phyloP scores from a whole-genome alignment of 2,888 invertebrate species.

The Diaphora mendica region DNA sequence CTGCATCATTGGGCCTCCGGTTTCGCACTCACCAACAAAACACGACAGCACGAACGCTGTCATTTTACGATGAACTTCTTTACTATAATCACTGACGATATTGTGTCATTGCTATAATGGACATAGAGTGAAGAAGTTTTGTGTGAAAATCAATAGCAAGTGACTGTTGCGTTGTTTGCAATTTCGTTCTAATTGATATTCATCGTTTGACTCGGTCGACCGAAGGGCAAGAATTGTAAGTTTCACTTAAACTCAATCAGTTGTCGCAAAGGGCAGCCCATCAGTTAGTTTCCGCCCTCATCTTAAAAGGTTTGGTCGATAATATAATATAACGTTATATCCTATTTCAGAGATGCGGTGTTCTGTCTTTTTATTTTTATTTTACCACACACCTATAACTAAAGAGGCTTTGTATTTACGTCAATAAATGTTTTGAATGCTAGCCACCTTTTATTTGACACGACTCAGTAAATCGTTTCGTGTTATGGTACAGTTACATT shows the following conservation, averaged over 20 bases:
- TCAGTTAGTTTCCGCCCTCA: neutral
- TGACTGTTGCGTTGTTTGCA: neutral
- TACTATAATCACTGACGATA: no score
- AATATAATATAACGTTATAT: neutral
- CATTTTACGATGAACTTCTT: no score
- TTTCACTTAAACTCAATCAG: neutral
- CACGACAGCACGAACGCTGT: no score
- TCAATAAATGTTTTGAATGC: neutral
- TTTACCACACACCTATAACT: neutral
- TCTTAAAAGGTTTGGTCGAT: no score
- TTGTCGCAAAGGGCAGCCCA: neutral
- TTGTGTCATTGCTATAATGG: no score
- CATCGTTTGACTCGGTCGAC: neutral
- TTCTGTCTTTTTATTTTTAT: neutral
- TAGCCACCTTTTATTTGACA: neutral
- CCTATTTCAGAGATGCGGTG: neutral
- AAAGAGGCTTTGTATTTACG: neutral
- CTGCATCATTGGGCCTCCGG: no score
- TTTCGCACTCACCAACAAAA: no score
- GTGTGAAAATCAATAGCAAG: neutral
- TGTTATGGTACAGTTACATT: slow-evolving; percentile 76
- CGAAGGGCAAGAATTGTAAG: neutral
- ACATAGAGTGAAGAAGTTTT: neutral
- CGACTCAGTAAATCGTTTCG: slow-evolving; percentile 63
- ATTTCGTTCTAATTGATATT: neutral